Evolutionary conservation across 92 coral and sea anemone genomes (phyloP).

Genomic region (Epizoanthus stellaris): DNA sequence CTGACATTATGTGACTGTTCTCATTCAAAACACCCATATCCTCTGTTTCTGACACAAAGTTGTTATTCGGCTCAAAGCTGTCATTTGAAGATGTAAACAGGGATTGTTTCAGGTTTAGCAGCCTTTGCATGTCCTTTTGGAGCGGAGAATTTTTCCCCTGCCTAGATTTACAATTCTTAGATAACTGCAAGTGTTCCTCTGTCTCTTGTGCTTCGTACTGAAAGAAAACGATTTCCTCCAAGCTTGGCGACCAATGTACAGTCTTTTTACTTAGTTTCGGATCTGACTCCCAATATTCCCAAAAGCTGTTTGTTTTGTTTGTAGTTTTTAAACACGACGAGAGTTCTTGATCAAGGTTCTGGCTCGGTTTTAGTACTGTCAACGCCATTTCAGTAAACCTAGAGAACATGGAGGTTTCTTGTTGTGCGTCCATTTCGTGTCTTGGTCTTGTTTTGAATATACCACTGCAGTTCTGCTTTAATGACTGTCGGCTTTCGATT

Average conservation of each 20-base stretch:
- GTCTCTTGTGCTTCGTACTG: constrained; percentile 26
- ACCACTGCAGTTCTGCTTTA: not conserved
- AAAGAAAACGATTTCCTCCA: constrained; percentile 14
- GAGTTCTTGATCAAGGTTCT: not conserved
- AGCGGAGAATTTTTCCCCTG: constrained; percentile 27
- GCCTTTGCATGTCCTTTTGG: constrained; percentile 30
- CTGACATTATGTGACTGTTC: not conserved
- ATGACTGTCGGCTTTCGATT: not conserved
- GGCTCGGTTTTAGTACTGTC: not conserved
- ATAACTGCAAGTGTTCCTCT: not conserved
- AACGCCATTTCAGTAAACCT: constrained; percentile 22
- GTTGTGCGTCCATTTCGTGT: constrained; percentile 10
- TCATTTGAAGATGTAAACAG: constrained; percentile 34
- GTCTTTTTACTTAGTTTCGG: not conserved
- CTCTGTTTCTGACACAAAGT: too few species aligned
- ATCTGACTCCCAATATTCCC: constrained; percentile 7
- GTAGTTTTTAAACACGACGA: constrained; percentile 22
- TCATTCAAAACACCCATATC: not conserved
- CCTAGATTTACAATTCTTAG: constrained; percentile 20
- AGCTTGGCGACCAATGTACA: constrained; percentile 34
- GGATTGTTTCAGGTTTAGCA: not conserved
- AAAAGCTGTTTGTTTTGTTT: constrained; percentile 7
- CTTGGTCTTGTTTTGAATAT: not conserved
- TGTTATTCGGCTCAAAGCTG: constrained; percentile 28
- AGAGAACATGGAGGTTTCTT: constrained; percentile 18